Percentiles rank a stretch among this genome's conserved stretches.
Evolutionary conservation across 2,797 vertebrate species (phyloP).

Genomic region (Saxicola maurus): DNA sequence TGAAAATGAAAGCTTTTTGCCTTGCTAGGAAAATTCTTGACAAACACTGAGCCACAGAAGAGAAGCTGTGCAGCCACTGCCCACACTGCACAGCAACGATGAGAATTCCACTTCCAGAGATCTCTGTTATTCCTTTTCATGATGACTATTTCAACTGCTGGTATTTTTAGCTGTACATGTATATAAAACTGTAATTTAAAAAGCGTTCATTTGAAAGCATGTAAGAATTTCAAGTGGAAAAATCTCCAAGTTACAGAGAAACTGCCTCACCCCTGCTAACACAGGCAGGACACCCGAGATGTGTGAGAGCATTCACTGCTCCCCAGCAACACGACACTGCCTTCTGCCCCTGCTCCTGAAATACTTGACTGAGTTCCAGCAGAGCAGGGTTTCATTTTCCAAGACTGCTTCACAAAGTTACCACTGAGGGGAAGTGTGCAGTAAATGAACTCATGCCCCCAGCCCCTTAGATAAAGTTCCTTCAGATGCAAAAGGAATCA

Average conservation of each 20-base stretch:
- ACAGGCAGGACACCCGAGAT: background rate
- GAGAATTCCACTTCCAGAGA: background rate
- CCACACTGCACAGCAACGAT: background rate
- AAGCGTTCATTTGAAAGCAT: background rate
- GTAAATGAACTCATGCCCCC: background rate
- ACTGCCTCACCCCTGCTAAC: background rate
- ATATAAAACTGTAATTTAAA: background rate
- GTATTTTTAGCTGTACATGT: background rate
- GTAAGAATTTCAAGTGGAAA: background rate
- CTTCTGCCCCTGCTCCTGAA: background rate
- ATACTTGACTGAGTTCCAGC: constrained; percentile 13
- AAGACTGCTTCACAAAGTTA: background rate
- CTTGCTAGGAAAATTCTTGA: background rate
- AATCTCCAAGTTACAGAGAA: background rate
- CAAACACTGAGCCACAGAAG: background rate
- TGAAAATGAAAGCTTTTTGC: background rate
- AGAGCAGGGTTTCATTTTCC: constrained; percentile 25
- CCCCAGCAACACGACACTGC: background rate
- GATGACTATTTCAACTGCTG: background rate
- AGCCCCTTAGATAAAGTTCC: background rate
- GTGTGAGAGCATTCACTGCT: background rate
- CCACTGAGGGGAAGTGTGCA: background rate
- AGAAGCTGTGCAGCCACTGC: background rate
- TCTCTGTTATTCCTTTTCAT: background rate
- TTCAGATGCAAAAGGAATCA: background rate